Percentiles rank a stretch among this genome's conserved stretches.
Evolutionary conservation across 2,888 invertebrate species (phyloP).

Genomic region (Arctia plantaginis): DNA sequence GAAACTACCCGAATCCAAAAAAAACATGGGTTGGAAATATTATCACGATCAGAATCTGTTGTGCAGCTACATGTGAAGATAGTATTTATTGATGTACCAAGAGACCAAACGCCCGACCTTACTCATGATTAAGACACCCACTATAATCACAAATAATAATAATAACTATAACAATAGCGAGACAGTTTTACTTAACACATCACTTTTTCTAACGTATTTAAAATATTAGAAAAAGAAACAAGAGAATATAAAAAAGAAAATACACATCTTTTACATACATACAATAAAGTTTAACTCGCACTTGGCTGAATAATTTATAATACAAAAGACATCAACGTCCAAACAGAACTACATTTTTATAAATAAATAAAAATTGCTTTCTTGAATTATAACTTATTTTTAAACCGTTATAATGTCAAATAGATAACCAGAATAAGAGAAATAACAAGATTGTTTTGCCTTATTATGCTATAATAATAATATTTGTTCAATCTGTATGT

Average conservation of each 20-base stretch:
- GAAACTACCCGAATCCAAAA: background rate
- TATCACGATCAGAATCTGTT: background rate
- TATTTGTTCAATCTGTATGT: no score
- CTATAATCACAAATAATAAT: no score
- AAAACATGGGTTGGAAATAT: background rate
- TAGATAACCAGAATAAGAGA: background rate
- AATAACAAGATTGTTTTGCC: background rate
- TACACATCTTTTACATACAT: no score
- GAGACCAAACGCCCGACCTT: no score
- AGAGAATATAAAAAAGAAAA: background rate
- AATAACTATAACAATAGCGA: no score
- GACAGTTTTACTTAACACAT: no score
- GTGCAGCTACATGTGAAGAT: background rate
- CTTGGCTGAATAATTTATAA: background rate
- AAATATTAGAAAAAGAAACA: no score
- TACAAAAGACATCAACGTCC: slow-evolving; percentile 15
- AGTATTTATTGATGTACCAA: background rate
- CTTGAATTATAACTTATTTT: background rate
- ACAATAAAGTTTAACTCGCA: background rate
- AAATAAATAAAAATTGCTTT: background rate
- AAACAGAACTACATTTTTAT: background rate
- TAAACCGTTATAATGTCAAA: background rate
- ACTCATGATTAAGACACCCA: no score
- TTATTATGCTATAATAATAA: no score
- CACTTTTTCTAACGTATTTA: no score